A percentile compares a stretch with the other conserved stretches of the same genome.
Evolutionary conservation across 2,888 invertebrate genomes (phyloP).

Genomic region (Lycia hirtaria): DNA sequence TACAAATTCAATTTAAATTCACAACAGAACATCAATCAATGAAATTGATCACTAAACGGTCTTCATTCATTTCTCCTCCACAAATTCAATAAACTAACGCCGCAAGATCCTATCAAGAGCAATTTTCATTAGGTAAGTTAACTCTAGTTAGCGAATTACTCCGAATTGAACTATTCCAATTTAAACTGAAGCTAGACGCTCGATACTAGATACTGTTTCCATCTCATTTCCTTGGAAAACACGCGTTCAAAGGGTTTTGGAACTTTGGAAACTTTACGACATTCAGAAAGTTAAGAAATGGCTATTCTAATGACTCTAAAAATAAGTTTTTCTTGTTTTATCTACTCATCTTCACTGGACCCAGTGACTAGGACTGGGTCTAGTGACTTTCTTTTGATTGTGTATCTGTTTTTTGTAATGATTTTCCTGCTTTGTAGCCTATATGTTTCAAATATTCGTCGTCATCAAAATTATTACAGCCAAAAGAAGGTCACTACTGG

Average conservation of each 20-base stretch:
- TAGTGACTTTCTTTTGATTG: too few relatives aligned
- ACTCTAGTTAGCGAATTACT: slow-evolving; percentile 57
- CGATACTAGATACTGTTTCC: slow-evolving; percentile 1
- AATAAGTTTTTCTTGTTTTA: too few relatives aligned
- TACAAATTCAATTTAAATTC: not conserved
- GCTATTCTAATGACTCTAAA: too few relatives aligned
- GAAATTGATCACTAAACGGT: slow-evolving; percentile 36
- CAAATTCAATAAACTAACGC: slow-evolving; percentile 52
- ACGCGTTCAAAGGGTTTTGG: not conserved
- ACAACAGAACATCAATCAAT: slow-evolving; percentile 15
- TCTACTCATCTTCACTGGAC: too few relatives aligned
- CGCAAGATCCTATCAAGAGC: slow-evolving; percentile 55
- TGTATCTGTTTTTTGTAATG: too few relatives aligned
- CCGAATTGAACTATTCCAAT: slow-evolving; percentile 64
- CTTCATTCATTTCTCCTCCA: slow-evolving; percentile 39
- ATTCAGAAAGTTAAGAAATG: too few relatives aligned
- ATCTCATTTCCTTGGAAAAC: slow-evolving; percentile 18
- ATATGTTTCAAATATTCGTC: too few relatives aligned
- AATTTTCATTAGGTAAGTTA: slow-evolving; percentile 61
- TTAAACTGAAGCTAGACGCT: slow-evolving; percentile 43
- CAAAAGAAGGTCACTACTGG: too few relatives aligned
- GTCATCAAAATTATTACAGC: too few relatives aligned
- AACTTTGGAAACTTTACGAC: too few relatives aligned
- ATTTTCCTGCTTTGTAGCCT: too few relatives aligned
- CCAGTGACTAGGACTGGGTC: too few relatives aligned